A percentile compares a stretch with the other conserved stretches of the same genome.
Conservation (phyloP, 2,797 vertebrate genomes). For the Chelonia mydas region DNA sequence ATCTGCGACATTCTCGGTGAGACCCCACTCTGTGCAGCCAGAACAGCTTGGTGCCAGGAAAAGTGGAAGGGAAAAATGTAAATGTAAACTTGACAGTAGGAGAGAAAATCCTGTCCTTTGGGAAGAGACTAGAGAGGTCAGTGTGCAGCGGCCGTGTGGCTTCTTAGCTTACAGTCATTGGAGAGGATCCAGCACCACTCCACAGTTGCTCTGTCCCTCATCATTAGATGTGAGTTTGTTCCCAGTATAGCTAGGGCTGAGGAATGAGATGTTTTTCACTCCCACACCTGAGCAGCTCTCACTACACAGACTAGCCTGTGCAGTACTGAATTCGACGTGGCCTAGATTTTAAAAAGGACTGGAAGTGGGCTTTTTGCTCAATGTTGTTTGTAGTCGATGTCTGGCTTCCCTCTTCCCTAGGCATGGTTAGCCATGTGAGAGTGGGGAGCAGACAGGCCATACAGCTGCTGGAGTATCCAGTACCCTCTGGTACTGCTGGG, state of each 20-base stretch:
- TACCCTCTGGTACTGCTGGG: neutral
- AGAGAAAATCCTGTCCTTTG: neutral
- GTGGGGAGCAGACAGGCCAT: neutral
- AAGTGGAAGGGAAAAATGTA: neutral
- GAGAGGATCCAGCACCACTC: neutral
- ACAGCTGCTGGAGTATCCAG: no score
- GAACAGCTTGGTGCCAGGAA: neutral
- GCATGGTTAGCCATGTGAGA: neutral
- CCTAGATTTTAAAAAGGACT: neutral
- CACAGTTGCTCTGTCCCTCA: no score
- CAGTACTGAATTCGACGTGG: neutral
- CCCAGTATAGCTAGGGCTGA: neutral
- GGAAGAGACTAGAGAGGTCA: neutral
- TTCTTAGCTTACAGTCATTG: neutral
- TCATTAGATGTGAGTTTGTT: neutral
- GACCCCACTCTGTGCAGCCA: no score
- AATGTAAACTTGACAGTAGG: neutral
- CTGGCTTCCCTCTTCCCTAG: neutral
- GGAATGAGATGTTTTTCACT: neutral
- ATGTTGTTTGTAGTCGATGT: neutral
- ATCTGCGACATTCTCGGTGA: neutral
- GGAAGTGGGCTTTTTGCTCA: no score
- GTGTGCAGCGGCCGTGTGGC: neutral
- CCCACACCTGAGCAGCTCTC: neutral
- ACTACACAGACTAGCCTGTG: no score